These are phyloP conservation scores for Morelia viridis DNA, from an alignment of 2,797 vertebrate species.

Conservation along the genomic window DNA sequence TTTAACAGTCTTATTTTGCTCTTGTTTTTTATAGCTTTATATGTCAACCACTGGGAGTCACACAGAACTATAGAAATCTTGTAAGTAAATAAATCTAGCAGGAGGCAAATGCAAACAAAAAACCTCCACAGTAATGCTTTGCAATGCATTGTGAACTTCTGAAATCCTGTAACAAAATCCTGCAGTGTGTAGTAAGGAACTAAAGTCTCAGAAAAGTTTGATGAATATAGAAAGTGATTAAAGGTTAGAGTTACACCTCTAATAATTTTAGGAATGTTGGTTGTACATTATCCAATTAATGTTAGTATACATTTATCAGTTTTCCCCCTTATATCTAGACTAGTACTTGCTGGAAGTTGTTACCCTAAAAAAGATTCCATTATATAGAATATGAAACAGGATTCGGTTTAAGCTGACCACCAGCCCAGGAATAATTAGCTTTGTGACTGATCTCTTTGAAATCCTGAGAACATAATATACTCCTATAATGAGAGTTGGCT, in stretches of 20 bases:
- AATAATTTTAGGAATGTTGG: slow-evolving; percentile 18
- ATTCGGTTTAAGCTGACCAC: slow-evolving; percentile 1
- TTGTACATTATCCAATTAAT: slow-evolving; percentile 6
- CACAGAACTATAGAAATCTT: neutral
- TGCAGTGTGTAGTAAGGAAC: neutral
- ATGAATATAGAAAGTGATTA: slow-evolving; percentile 8
- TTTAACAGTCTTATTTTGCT: neutral
- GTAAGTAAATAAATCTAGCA: neutral
- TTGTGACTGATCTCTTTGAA: neutral
- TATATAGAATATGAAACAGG: slow-evolving; percentile 31
- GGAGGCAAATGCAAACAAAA: neutral
- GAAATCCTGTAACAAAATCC: slow-evolving; percentile 12
- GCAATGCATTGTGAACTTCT: neutral
- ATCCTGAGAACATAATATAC: neutral
- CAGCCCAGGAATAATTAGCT: slow-evolving; percentile 17
- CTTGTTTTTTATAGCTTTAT: neutral
- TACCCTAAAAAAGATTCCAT: slow-evolving; percentile 33
- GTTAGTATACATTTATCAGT: slow-evolving; percentile 34
- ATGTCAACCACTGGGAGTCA: neutral
- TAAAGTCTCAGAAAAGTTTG: neutral
- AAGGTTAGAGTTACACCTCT: slow-evolving; percentile 8
- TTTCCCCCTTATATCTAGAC: slow-evolving; percentile 35
- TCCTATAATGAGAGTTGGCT: neutral
- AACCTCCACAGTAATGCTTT: neutral
- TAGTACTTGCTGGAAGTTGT: slow-evolving; percentile 1